Evolutionary conservation across 2,888 invertebrate species (phyloP).

Genomic region (Glaucopsyche alexis): DNA sequence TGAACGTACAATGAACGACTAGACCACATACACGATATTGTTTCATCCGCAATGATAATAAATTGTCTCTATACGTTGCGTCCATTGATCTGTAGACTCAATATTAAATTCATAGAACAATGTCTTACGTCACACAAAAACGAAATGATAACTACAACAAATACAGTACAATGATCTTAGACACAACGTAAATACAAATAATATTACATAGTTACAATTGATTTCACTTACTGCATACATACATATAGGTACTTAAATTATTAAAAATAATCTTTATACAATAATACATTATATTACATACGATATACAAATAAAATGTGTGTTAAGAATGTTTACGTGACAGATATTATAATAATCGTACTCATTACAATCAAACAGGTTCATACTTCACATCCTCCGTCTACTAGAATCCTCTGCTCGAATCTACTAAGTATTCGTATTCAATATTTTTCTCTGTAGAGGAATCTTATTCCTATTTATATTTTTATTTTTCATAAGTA

Average conservation of each 20-base stretch:
- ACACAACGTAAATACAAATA: neutral
- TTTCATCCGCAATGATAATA: neutral
- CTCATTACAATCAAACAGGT: constrained; percentile 6
- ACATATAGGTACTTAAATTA: constrained; percentile 1
- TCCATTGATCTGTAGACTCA: constrained; percentile 12
- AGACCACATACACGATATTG: neutral
- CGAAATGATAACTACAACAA: neutral
- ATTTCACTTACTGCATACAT: neutral
- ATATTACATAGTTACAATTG: neutral
- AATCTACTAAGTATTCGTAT: neutral
- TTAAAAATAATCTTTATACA: constrained; percentile 19
- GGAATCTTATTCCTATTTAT: neutral
- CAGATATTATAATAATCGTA: neutral
- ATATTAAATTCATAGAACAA: neutral
- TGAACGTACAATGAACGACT: constrained; percentile 9
- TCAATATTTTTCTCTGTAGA: neutral
- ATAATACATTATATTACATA: constrained; percentile 9
- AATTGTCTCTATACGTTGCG: neutral
- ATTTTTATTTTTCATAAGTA: neutral
- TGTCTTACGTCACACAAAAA: neutral
- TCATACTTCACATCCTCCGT: constrained; percentile 8
- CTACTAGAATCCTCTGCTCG: neutral
- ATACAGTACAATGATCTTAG: neutral
- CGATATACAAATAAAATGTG: constrained; percentile 17
- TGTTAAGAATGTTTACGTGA: neutral